A percentile compares a stretch with the other conserved stretches of the same genome.
These are phyloP conservation scores for Lytechinus pictus DNA, from an alignment of 35 echinoderm and acorn worm species.

Conservation along the genomic window DNA sequence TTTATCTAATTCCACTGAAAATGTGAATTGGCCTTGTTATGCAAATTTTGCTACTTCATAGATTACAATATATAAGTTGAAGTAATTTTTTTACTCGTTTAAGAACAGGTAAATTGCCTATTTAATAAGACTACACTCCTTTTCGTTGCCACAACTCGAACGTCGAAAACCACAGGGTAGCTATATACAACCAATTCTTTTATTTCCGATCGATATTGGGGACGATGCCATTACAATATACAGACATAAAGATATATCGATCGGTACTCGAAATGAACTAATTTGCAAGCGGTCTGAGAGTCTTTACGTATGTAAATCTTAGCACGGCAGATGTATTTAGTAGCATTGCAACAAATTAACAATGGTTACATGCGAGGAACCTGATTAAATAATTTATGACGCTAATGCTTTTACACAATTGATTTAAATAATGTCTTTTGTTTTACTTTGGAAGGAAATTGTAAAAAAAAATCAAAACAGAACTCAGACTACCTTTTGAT, in stretches of 20 bases:
- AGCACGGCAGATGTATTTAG: not conserved
- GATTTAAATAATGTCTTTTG: not conserved
- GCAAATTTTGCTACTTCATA: too few species aligned
- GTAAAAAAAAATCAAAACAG: too few species aligned
- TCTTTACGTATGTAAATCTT: not conserved
- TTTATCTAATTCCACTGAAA: too few species aligned
- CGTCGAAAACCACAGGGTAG: not conserved
- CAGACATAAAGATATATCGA: not conserved
- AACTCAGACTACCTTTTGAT: too few species aligned
- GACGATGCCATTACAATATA: not conserved
- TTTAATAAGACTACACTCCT: not conserved
- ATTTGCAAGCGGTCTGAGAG: not conserved
- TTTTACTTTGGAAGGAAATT: too few species aligned
- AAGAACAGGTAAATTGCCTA: not conserved
- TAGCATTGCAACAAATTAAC: not conserved
- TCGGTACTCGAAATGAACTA: not conserved
- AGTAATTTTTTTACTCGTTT: not conserved
- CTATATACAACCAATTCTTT: not conserved
- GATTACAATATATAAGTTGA: too few species aligned
- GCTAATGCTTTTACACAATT: not conserved
- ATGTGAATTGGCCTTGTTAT: too few species aligned
- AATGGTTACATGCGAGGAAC: not conserved
- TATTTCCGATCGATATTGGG: not conserved
- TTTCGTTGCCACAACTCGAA: not conserved
- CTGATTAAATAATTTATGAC: not conserved